These are phyloP conservation scores for Diadema setosum DNA, from an alignment of 35 echinoderm and acorn worm genomes.

Conservation along the genomic window DNA sequence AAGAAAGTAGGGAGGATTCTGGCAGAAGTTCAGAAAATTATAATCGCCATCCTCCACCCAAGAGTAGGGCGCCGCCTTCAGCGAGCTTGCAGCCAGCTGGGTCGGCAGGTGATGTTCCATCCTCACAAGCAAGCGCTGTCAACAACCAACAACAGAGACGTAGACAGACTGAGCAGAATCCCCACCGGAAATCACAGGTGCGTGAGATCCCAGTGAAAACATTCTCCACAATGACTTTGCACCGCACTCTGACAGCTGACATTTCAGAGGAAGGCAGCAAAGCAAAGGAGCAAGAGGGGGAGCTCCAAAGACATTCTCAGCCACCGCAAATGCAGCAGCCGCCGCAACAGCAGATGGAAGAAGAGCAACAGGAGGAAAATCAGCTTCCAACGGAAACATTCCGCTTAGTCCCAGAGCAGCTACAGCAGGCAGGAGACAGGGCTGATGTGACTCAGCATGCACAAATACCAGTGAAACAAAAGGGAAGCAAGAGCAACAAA, in stretches of 20 bases:
- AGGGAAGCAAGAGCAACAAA: not conserved
- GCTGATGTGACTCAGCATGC: not conserved
- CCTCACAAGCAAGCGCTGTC: not conserved
- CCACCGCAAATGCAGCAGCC: not conserved
- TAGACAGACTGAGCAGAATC: too few relatives aligned
- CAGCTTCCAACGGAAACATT: not conserved
- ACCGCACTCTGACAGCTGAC: conserved; percentile 45
- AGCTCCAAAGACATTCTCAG: not conserved
- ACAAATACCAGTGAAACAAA: not conserved
- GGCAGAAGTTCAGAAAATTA: not conserved
- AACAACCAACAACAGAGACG: not conserved
- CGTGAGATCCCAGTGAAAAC: conserved; percentile 19
- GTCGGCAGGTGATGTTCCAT: not conserved
- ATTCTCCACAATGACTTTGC: conserved; percentile 32
- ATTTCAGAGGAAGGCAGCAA: conserved; percentile 26
- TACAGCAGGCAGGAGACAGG: not conserved
- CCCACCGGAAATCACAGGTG: not conserved
- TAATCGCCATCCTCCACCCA: not conserved
- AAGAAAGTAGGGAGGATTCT: not conserved
- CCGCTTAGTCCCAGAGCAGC: not conserved
- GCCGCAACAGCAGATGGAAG: not conserved
- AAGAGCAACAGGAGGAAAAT: not conserved
- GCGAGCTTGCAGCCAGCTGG: not conserved
- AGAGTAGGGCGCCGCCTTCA: not conserved
- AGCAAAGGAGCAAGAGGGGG: not conserved